These are phyloP conservation scores for Trochalopteron elliotii DNA, from an alignment of 2,113 vertebrate genomes.

Conservation along the genomic window DNA sequence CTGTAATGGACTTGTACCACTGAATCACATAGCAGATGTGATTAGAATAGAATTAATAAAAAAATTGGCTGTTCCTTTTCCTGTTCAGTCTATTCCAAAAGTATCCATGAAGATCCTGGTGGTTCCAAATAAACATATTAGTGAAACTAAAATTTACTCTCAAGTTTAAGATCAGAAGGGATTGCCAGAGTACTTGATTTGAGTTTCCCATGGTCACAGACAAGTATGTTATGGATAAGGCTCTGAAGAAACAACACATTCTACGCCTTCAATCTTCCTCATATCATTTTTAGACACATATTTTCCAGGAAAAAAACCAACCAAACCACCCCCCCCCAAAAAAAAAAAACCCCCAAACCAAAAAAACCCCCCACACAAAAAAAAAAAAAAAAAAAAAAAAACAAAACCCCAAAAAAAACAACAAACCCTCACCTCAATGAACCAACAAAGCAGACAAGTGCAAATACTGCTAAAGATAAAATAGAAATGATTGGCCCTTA, in stretches of 20 bases:
- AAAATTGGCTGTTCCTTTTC: background rate
- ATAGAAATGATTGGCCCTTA: background rate
- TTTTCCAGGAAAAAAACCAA: background rate
- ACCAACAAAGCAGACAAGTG: background rate
- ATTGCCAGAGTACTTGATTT: background rate
- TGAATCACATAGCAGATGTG: background rate
- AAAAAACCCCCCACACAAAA: background rate
- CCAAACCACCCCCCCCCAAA: too few relatives aligned
- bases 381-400: background rate
- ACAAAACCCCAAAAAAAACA: too few relatives aligned
- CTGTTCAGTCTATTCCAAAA: background rate
- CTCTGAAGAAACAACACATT: background rate
- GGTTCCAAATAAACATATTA: background rate
- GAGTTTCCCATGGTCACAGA: background rate
- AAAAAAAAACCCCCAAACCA: too few relatives aligned
- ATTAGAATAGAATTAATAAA: background rate
- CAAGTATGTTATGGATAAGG: background rate
- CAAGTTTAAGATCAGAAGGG: background rate
- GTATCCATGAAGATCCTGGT: background rate
- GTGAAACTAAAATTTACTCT: background rate
- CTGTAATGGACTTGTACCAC: background rate
- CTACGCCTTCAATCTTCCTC: background rate
- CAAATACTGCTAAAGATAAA: background rate
- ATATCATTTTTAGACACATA: background rate
- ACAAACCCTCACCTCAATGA: too few relatives aligned